A percentile compares a stretch with the other conserved stretches of the same genome.
These are phyloP conservation scores for Zaprionus vittiger DNA, from an alignment of 1,140 invertebrate species.

Conservation along the genomic window DNA sequence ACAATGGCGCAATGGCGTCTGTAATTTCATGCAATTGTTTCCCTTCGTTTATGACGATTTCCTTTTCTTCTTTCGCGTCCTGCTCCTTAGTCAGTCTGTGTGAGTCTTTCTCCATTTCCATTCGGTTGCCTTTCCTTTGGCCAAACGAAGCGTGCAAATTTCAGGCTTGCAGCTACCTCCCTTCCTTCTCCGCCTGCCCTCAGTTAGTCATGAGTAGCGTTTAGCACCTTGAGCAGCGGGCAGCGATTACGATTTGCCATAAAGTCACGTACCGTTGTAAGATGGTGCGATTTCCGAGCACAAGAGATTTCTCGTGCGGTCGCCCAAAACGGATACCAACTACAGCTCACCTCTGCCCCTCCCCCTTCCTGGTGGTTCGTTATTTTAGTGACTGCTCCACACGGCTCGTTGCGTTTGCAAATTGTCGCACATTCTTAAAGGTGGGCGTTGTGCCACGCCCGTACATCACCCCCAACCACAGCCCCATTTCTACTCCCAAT, in stretches of 20 bases:
- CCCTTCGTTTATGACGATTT: constrained; percentile 59
- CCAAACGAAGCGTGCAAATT: constrained; percentile 71
- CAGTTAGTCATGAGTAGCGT: constrained; percentile 48
- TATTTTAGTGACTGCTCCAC: constrained; percentile 49
- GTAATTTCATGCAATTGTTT: constrained; percentile 78
- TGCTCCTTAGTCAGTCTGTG: constrained; percentile 8
- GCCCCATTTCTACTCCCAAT: constrained; percentile 24
- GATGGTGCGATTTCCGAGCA: constrained; percentile 53
- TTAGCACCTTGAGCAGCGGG: constrained; percentile 64
- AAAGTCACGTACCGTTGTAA: constrained; percentile 77
- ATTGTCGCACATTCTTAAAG: constrained; percentile 81
- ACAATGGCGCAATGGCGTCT: constrained; percentile 79
- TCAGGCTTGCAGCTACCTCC: constrained; percentile 40
- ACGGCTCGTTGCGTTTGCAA: constrained; percentile 73
- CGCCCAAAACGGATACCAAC: constrained; percentile 31
- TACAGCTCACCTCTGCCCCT: neutral
- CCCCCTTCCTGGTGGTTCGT: constrained; percentile 32
- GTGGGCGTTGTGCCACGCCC: constrained; percentile 27
- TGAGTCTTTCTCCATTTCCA: neutral
- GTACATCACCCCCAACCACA: constrained; percentile 18
- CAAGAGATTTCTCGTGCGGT: constrained; percentile 65
- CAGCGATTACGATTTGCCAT: constrained; percentile 71
- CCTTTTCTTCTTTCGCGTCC: constrained; percentile 42
- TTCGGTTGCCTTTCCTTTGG: constrained; percentile 5
- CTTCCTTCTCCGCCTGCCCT: neutral